Conservation (phyloP, 2,113 vertebrate species). For the Macaca nemestrina region DNA sequence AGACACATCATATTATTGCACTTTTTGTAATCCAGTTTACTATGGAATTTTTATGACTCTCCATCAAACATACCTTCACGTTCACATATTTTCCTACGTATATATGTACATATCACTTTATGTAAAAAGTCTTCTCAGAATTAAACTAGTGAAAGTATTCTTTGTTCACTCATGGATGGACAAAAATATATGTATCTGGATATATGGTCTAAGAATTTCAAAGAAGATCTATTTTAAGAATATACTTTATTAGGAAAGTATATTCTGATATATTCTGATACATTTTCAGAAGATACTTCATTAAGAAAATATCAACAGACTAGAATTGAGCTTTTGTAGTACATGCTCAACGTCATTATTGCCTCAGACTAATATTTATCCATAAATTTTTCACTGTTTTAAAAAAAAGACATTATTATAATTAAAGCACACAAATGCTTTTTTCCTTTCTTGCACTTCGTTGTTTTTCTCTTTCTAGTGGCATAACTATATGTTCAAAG, state of each 20-base stretch:
- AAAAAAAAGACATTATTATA: neutral
- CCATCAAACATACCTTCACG: neutral
- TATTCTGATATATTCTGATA: neutral
- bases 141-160: neutral
- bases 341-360: neutral
- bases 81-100: neutral
- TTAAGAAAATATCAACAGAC: neutral
- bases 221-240: neutral
- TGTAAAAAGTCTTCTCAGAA: neutral
- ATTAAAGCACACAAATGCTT: neutral
- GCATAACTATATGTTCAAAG: neutral
- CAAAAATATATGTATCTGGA: neutral
- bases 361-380: neutral
- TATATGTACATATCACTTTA: neutral
- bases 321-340: neutral
- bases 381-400: rapidly evolving
- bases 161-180: neutral
- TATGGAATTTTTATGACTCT: neutral
- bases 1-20: neutral
- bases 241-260: too few relatives aligned
- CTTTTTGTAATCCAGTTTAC: neutral
- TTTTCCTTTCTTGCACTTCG: neutral
- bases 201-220: neutral
- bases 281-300: neutral
- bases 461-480: neutral